Evolutionary conservation across 2,797 vertebrate species (phyloP), one percentile per base, ranked within the genome.

Genomic region (Platyrinchus mystaceus): DNA sequence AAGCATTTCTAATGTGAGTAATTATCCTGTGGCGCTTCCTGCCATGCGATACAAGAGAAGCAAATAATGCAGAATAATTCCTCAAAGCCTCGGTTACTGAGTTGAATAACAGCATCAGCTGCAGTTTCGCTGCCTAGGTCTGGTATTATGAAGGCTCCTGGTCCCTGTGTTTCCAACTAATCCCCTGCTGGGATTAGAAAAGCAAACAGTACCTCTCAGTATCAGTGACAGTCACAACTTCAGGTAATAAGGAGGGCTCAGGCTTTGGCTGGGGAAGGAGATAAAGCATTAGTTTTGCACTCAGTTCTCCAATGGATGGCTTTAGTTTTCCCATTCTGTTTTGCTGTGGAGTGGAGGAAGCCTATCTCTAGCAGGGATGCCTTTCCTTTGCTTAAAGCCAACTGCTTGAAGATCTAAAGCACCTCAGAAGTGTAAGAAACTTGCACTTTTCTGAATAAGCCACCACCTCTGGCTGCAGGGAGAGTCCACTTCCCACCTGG

Each of bases 31-130:
- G 92, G 95, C 5, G 83, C 96, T 96, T 95, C 94, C 95, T 94
- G 94, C 93, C 92, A 93, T 92, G 96, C 66, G 59, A 96, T 86
- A 96, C 92, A 95, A 95, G 93, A 69, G 95, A 88, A 93, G 96
- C 92, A 95, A 97, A 96, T 96, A 96, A 96, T 90, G 91, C 89
- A 94, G 92, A 95, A 91, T 95, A 94, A 97, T 96, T 96, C 91
- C 91, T 93, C 94, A 96, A 95, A 97, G 94, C 52, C 87, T 93
- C 70, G 2, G 73, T 87, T 75, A 73, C 91, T 6, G 39, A 91
- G 76, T 66, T 97, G 94, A 97, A 95, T 96, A 96, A 94, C 91
- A 81, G 92, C 94, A 95, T 96, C 96, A 96, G 95, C 96, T 96
- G 94, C 90, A 92, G 66, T 77, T 93, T 92, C 1, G 0, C 59